Percentiles rank a stretch among this genome's conserved stretches.
Evolutionary conservation across 2,888 invertebrate species (phyloP).

Genomic region (Micropterix aruncella): DNA sequence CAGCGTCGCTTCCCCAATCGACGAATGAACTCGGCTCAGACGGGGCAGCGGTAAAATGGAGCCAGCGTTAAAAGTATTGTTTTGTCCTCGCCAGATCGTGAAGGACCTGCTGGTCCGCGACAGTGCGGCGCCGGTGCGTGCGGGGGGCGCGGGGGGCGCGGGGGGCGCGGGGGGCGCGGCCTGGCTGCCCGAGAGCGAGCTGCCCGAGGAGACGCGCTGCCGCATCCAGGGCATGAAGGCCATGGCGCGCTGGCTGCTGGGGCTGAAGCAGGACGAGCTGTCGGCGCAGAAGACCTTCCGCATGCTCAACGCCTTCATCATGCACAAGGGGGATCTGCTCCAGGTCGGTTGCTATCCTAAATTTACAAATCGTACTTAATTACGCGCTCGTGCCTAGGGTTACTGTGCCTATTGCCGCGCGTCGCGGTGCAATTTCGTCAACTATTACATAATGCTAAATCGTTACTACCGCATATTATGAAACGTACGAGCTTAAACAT

Average conservation of each 20-base stretch:
- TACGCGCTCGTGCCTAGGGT: too few species aligned
- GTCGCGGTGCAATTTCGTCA: too few species aligned
- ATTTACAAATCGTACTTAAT: neutral
- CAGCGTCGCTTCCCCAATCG: too few species aligned
- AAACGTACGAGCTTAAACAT: too few species aligned
- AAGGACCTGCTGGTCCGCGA: slow-evolving; percentile 88
- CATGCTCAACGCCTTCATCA: slow-evolving; percentile 86
- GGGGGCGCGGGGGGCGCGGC: slow-evolving; percentile 39
- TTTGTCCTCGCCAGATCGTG: too few species aligned
- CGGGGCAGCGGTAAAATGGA: too few species aligned
- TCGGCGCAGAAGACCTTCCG: slow-evolving; percentile 90
- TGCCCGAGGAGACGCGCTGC: slow-evolving; percentile 84
- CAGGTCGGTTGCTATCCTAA: slow-evolving; percentile 22
- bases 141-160: slow-evolving; percentile 15
- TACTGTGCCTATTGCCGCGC: too few species aligned
- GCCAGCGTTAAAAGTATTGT: too few species aligned
- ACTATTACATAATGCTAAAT: neutral
- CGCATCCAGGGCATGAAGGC: slow-evolving; percentile 92
- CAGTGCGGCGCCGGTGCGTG: slow-evolving; percentile 33
- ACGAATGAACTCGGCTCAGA: too few species aligned
- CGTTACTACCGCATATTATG: neutral
- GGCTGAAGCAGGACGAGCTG: slow-evolving; percentile 73
- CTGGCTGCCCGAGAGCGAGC: slow-evolving; percentile 78
- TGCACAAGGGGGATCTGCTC: slow-evolving; percentile 79
- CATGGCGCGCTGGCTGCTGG: slow-evolving; percentile 92